Percentiles rank a stretch among this genome's conserved stretches.
phyloP scores from a whole-genome alignment of 1,140 invertebrate species.

The Cryptotermes secundus region DNA sequence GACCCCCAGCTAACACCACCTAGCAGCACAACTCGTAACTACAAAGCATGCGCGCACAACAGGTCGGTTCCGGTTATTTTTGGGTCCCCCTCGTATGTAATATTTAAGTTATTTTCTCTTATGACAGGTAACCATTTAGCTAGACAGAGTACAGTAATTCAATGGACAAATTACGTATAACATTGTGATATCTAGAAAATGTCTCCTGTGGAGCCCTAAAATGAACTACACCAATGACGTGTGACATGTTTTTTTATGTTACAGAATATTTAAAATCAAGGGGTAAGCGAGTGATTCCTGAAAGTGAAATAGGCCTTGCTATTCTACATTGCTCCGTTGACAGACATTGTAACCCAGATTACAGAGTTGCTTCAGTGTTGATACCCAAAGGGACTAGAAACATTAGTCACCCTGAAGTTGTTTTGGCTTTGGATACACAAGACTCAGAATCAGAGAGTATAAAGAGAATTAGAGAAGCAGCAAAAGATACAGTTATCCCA shows the following conservation, averaged over 20 bases:
- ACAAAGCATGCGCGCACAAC: no score
- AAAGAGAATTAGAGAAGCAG: neutral
- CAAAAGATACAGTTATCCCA: neutral
- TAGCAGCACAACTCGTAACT: no score
- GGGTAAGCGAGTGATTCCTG: slow-evolving; percentile 58
- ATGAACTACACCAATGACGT: no score
- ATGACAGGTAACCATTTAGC: no score
- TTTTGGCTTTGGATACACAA: neutral
- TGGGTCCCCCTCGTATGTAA: no score
- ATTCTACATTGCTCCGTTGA: slow-evolving; percentile 60
- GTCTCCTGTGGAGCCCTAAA: no score
- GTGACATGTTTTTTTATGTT: neutral
- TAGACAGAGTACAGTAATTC: no score
- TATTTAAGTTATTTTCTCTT: no score
- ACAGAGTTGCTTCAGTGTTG: slow-evolving; percentile 41
- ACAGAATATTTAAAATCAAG: slow-evolving; percentile 47
- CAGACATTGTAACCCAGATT: slow-evolving; percentile 65
- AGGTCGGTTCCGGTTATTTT: no score
- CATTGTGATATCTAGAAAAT: no score
- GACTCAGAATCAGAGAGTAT: neutral
- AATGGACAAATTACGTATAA: no score
- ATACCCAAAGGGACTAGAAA: slow-evolving; percentile 24
- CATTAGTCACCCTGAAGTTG: neutral
- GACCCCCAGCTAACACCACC: no score
- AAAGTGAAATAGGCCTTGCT: slow-evolving; percentile 66